Base-by-base conservation (phyloP, 2,888 invertebrate species). In the Cerastis leucographa region DNA sequence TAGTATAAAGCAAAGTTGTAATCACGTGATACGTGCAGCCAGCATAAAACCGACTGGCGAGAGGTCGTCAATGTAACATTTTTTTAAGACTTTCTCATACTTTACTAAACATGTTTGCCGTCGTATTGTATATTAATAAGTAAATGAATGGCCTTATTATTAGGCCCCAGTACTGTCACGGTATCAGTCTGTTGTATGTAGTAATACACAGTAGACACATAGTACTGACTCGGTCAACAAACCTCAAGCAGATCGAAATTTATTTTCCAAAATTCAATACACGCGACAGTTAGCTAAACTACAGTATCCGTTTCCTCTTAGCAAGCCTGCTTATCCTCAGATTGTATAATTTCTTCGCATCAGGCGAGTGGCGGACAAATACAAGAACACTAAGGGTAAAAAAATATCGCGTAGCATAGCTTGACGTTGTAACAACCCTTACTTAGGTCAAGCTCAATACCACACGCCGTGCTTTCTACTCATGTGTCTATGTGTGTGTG, bases 401-500 rank as follows among this genome's bases (percentile, higher is more conserved):
- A 29, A 54, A 22, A 56, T 17, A 44, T 40, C 9, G 61, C n/a
- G 14, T 0, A 54, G 61, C 49, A n/a, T 25, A 46, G 61, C 51
- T 51, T 40, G 35, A 40, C 17, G 40, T 25, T 54, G 44, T n/a
- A 8, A 46, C 3, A 65, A 66, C 46, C 83, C 73, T 83, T 59
- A 62, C n/a, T 49, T 49, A 83, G 66, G 65, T 78, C 71, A 83
- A 82, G 64, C 83, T 71, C 64, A 85, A 68, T 76, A 65, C 59
- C 12, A 25, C 49, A 40, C 35, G 4, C 42, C 22, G n/a, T 46
- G 17, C 25, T 42, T 56, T 35, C 25, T 35, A 11, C 40, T 17
- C 40, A 29, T 66, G 67, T 74, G 42, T 69, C 74, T 71, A 65
- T 75, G 76, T 61, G 76, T 74, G 68, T 77, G 79, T 67, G 75